A percentile compares a stretch with the other conserved stretches of the same genome.
Conservation (phyloP, 2,888 invertebrate species). For the Alloscopus bannaensis region DNA sequence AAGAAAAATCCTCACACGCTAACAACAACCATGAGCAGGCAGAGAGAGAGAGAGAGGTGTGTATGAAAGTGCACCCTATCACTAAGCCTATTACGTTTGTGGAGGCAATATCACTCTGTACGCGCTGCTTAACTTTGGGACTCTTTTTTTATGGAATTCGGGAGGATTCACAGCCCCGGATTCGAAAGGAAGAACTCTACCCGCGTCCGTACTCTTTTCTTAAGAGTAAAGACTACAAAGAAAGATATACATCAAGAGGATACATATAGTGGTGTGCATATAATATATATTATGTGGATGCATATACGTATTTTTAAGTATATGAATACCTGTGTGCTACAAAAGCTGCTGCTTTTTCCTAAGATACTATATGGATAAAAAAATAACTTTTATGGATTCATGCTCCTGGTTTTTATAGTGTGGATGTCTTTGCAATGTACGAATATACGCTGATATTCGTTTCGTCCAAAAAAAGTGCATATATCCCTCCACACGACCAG, state of each 20-base stretch:
- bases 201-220: conserved; percentile 62
- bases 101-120: conserved; percentile 18
- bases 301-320: conserved; percentile 35
- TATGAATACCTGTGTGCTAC: conserved; percentile 35
- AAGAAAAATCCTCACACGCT: conserved; percentile 10
- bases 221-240: conserved; percentile 61
- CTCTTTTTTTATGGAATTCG: conserved; percentile 57
- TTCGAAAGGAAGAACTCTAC: conserved; percentile 66
- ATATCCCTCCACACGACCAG: conserved; percentile 18
- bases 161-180: conserved; percentile 66
- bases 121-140: too few species aligned
- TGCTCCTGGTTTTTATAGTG: conserved; percentile 12
- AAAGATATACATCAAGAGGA: conserved; percentile 58
- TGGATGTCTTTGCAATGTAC: too few species aligned
- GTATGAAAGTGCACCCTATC: conserved; percentile 18
- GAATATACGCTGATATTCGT: conserved; percentile 17
- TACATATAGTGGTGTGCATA: conserved; percentile 25
- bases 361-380: conserved; percentile 25
- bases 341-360: conserved; percentile 2
- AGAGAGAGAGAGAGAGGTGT: conserved; percentile 2
- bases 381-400: conserved; percentile 30
- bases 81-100: conserved; percentile 18
- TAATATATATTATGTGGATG: not conserved
- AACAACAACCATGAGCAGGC: too few species aligned
- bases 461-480: conserved; percentile 35